Evolutionary conservation across 2,113 vertebrate genomes (phyloP).

Genomic region (Thomomys bottae): DNA sequence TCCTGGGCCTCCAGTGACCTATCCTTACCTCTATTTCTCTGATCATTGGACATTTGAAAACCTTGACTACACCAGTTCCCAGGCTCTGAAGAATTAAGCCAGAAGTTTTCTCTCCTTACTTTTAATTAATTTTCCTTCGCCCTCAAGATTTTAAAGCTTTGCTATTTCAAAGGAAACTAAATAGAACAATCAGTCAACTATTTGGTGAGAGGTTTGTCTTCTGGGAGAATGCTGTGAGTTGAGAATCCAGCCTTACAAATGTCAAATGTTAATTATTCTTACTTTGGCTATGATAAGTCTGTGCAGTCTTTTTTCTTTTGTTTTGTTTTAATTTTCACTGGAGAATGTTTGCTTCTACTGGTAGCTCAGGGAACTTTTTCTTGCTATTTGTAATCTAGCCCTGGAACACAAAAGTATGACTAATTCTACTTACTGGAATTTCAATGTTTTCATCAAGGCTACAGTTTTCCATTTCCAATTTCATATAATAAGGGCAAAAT

Average conservation of each 20-base stretch:
- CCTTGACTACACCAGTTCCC: conserved; percentile 59
- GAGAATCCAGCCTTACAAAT: conserved; percentile 83
- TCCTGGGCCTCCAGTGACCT: neutral
- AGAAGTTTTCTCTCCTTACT: conserved; percentile 53
- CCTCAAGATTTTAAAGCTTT: conserved; percentile 63
- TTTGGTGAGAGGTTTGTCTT: conserved; percentile 81
- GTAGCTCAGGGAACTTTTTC: conserved; percentile 83
- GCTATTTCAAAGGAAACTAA: conserved; percentile 80
- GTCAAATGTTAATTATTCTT: conserved; percentile 86
- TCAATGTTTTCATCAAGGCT: conserved; percentile 84
- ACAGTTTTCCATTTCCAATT: conserved; percentile 84
- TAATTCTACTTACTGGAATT: conserved; percentile 88
- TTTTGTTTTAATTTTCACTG: conserved; percentile 76
- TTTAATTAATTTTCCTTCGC: conserved; percentile 53
- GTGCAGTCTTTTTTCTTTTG: conserved; percentile 48
- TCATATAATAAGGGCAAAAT: conserved; percentile 81
- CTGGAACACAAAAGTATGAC: conserved; percentile 84
- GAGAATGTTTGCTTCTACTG: conserved; percentile 84
- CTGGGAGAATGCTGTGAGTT: conserved; percentile 81
- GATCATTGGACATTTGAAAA: conserved; percentile 18
- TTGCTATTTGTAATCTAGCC: conserved; percentile 84
- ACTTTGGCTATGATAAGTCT: conserved; percentile 39
- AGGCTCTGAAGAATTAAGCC: conserved; percentile 76
- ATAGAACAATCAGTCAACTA: conserved; percentile 76
- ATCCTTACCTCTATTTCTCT: neutral